Evolutionary conservation across 2,888 invertebrate species (phyloP), one percentile per base, ranked within the genome.

Genomic region (Apamea epomidion): DNA sequence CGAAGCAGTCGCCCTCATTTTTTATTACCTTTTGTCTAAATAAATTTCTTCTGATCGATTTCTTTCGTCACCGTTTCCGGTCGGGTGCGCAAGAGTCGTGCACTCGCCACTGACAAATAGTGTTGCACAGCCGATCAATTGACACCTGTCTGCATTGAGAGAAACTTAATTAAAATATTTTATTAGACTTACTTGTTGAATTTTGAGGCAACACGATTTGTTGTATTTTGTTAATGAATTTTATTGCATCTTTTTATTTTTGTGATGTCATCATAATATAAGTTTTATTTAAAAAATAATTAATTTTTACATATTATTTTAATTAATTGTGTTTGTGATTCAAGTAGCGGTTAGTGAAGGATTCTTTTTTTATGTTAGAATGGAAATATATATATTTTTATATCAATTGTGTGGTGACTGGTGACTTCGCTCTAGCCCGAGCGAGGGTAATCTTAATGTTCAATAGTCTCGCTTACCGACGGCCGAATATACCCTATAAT

Each of bases 21-120:
- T 96, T 94, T 93, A 78, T 90, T 92, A 90, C 90, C 91, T 93
- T 93, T 95, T 95, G 93, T 95, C 92, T 92, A 92, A 93, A 93
- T 93, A 92, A 93, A 93, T 94, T 95, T 94, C 93, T 94, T 94
- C 91, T 94, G 94, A 93, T 93, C 92, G 92, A 92, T 93, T 91
- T 93, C 92, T 96, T 96, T 95, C 96, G 95, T 94, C 95, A 96
- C 89, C 80, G 93, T 95, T 93, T 94, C 93, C 95, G 95, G 94
- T 93, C 91, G 92, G 93, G 89, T 91, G 95, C 92, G 87, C 95
- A 91, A 92, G 93, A 91, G 91, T 80, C 86, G 89, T 82, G 84
- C 85, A 72, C 82, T 83, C 87, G 84, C 81, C 70, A 73, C 85
- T 77, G 74, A 87, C 85, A 85, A 87, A 89, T 81, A 80, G 74